Conservation (phyloP, 2,888 invertebrate species). For the Aethes cnicana region DNA sequence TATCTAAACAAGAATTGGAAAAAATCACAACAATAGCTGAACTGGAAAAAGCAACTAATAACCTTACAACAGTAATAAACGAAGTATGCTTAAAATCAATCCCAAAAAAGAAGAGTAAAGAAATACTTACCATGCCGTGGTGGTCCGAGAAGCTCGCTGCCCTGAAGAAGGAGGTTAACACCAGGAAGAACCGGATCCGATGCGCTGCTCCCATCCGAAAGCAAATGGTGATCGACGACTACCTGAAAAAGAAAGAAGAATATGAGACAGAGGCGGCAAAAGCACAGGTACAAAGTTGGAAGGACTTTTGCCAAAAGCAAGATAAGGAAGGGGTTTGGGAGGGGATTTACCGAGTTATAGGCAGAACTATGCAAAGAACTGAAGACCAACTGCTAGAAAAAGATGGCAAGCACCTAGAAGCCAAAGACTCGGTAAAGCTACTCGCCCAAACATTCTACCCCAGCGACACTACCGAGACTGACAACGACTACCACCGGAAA, state of each 20-base stretch:
- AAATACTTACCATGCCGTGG: constrained; percentile 5
- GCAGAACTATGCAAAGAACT: constrained; percentile 1
- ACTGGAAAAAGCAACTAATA: constrained; percentile 1
- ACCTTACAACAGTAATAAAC: too few relatives aligned
- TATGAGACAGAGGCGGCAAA: neutral
- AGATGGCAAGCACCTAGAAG: neutral
- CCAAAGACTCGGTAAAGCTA: neutral
- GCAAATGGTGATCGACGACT: constrained; percentile 5
- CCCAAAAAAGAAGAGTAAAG: constrained; percentile 22
- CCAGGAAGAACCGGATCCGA: constrained; percentile 7
- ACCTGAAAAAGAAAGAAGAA: constrained; percentile 21
- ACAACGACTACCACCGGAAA: neutral
- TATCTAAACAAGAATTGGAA: neutral
- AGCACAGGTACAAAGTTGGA: constrained; percentile 23
- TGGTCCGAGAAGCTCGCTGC: constrained; percentile 36
- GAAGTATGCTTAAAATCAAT: constrained; percentile 7
- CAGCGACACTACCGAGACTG: neutral
- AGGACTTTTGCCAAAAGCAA: constrained; percentile 26
- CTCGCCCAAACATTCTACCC: constrained; percentile 12
- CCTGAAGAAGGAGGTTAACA: neutral
- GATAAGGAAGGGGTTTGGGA: constrained; percentile 27
- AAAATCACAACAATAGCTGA: neutral
- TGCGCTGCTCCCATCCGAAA: constrained; percentile 23
- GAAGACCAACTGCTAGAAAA: constrained; percentile 8
- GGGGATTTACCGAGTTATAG: constrained; percentile 24